Percentiles rank a stretch among this genome's conserved stretches.
Evolutionary conservation across 1,140 invertebrate genomes (phyloP).

Genomic region (Hermetia illucens): DNA sequence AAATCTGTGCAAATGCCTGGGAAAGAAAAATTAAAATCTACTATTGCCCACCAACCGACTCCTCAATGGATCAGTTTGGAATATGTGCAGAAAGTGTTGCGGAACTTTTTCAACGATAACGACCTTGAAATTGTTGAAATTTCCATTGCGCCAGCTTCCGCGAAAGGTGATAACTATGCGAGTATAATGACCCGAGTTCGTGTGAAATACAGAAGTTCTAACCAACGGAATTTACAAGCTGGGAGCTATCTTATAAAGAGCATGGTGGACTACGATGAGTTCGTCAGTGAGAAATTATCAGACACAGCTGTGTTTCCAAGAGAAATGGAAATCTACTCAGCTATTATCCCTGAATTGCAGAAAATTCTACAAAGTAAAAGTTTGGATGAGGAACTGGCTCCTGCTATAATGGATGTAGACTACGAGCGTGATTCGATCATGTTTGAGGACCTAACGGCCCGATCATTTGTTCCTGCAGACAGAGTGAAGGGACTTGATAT

Average conservation of each 20-base stretch:
- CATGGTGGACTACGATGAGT: slow-evolving; percentile 23
- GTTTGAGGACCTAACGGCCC: slow-evolving; percentile 23
- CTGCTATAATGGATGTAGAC: slow-evolving; percentile 21
- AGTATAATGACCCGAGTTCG: slow-evolving; percentile 18
- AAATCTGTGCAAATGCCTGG: too few relatives aligned
- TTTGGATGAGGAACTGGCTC: slow-evolving; percentile 20
- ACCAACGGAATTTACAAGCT: slow-evolving; percentile 5
- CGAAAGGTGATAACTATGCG: slow-evolving; percentile 26
- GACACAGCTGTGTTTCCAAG: slow-evolving; percentile 26
- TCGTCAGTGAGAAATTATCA: slow-evolving; percentile 15
- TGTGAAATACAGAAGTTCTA: slow-evolving; percentile 14
- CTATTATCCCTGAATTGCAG: slow-evolving; percentile 22
- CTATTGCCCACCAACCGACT: too few relatives aligned
- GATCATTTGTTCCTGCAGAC: slow-evolving; percentile 32
- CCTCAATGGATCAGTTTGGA: slow-evolving; percentile 20
- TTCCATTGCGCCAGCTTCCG: slow-evolving; percentile 17
- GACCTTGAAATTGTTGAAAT: slow-evolving; percentile 12
- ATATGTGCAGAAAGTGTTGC: slow-evolving; percentile 16
- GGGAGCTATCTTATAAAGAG: slow-evolving; percentile 22
- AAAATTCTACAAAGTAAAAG: slow-evolving; percentile 14
- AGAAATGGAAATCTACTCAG: slow-evolving; percentile 23
- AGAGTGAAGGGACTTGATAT: slow-evolving; percentile 37
- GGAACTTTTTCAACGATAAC: slow-evolving; percentile 14
- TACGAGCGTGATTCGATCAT: slow-evolving; percentile 16
- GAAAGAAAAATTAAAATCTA: too few relatives aligned